phyloP scores from a whole-genome alignment of 2,113 vertebrate genomes.

The Crocuta crocuta region DNA sequence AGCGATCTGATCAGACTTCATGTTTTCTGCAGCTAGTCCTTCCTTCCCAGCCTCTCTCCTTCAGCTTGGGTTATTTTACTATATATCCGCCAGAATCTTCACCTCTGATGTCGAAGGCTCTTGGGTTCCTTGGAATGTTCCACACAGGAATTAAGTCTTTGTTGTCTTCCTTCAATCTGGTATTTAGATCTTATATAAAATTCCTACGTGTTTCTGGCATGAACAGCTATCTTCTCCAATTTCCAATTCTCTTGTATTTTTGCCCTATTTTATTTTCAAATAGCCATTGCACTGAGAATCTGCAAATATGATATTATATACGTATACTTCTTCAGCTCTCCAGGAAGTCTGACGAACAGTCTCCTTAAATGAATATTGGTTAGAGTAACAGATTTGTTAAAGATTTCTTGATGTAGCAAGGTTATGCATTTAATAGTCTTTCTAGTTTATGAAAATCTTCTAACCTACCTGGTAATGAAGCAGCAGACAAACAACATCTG shows the following conservation, averaged over 20 bases:
- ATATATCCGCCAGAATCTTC: background rate
- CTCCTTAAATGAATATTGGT: background rate
- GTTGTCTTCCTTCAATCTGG: background rate
- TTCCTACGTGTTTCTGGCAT: background rate
- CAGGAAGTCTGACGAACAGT: background rate
- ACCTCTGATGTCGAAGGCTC: background rate
- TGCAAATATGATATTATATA: background rate
- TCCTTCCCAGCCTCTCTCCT: background rate
- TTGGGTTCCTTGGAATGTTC: background rate
- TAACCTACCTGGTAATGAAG: slow-evolving; percentile 83
- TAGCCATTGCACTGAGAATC: background rate
- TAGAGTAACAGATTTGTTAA: slow-evolving; percentile 2
- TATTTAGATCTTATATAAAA: background rate
- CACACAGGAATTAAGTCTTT: background rate
- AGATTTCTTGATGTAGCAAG: slow-evolving; percentile 62
- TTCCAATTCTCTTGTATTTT: background rate
- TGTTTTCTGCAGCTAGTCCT: background rate
- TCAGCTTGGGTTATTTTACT: background rate
- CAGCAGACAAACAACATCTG: slow-evolving; percentile 83
- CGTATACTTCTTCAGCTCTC: background rate
- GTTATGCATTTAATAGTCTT: slow-evolving; percentile 73
- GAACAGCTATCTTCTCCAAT: background rate
- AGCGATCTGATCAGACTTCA: background rate
- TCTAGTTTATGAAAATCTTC: slow-evolving; percentile 77
- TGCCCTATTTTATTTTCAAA: background rate